Base-by-base conservation (phyloP, 2,113 vertebrate species). In the Prinia subflava region DNA sequence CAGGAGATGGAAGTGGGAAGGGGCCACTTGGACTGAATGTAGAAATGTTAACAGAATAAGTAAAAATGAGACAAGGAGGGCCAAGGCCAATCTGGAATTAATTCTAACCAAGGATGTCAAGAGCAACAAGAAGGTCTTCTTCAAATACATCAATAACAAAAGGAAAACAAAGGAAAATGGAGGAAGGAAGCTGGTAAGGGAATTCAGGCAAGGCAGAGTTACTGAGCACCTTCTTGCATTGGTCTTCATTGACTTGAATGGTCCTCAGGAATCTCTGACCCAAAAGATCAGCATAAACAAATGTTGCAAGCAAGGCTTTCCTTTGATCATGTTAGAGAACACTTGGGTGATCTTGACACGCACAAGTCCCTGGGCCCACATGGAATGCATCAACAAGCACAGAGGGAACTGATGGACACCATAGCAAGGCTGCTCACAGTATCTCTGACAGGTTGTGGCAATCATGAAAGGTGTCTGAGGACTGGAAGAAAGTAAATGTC, bases 401-500 rank as follows among this genome's bases (percentile, higher is more conserved):
- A 47, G 46, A 41, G 46, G 24, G 23, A 75, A 25, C 53, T 30
- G 46, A 25, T 0, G 2, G 69, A 53, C 39, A 41, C 28, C 7
- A 5, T 10, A 13, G n/a, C 2, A 3, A 75, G 21, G 22, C 52
- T 60, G 11, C 53, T 75, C 11, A 18, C 12, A 15, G 8, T 30
- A 5, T 39, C 23, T 53, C n/a, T 83, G 47, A 25, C 17, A 62
- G 30, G 4, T 62, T 0, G 0, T 68, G 30, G 39, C 46, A 24
- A 31, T 62, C n/a, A 53, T 16, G 55, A 62, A 73, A 60, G n/a
- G 9, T 83, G 21, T 5, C 28, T 68, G 62, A 52, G 30, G 20
- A 39, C 11, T 62, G 28, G 15, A 53, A 53, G 33, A 52, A 59
- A 46, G 23, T 42, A 42, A 64, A 57, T 57, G 28, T 46, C 39